These are phyloP conservation scores for Onchidella celtica DNA, from an alignment of 2,888 invertebrate species.

Conservation along the genomic window DNA sequence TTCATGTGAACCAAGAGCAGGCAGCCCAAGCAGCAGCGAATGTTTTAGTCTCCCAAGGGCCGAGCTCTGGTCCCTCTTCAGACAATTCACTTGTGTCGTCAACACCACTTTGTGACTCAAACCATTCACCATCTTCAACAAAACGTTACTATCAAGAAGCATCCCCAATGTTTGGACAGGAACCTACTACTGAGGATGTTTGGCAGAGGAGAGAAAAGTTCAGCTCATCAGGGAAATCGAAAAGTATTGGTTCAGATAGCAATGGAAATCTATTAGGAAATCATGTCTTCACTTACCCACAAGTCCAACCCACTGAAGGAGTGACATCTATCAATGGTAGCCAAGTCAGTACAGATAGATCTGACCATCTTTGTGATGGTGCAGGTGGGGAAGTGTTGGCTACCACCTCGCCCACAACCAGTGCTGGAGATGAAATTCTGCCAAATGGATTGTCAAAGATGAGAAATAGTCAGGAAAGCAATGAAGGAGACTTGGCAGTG, in stretches of 20 bases:
- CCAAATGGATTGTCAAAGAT: no score
- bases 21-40: neutral
- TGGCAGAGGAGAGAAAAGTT: conserved; percentile 33
- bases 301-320: no score
- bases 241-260: neutral
- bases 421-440: no score
- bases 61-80: no score
- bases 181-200: conserved; percentile 31
- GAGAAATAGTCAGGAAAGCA: no score
- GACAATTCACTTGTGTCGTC: neutral
- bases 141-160: neutral
- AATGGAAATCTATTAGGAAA: neutral
- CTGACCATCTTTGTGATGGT: no score
- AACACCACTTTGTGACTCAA: neutral
- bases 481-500: no score
- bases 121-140: conserved; percentile 14
- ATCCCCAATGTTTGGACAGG: neutral
- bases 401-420: no score
- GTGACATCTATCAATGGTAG: no score
- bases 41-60: neutral
- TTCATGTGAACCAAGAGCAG: conserved; percentile 10
- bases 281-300: no score
- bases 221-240: conserved; percentile 7
- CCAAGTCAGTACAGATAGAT: no score
- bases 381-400: no score